Evolutionary conservation across 2,113 vertebrate species (phyloP).

Genomic region (Calidris pygmaea): DNA sequence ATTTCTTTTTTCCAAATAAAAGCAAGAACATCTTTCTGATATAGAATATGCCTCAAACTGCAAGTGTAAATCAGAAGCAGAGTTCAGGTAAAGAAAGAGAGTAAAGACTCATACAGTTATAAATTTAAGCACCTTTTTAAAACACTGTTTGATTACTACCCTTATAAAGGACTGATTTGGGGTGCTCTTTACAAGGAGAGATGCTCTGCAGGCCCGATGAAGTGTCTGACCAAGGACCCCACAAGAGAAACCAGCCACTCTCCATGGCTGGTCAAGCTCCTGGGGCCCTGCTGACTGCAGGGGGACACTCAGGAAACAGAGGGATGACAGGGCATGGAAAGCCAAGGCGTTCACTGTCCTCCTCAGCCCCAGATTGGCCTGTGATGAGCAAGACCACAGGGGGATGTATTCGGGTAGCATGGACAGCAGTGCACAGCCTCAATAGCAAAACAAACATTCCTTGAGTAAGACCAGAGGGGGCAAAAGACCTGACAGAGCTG

Average conservation of each 20-base stretch:
- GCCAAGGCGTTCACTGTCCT: not conserved
- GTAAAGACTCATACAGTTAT: not conserved
- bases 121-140: slow-evolving; percentile 48
- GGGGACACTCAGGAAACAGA: not conserved
- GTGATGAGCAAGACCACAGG: not conserved
- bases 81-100: slow-evolving; percentile 33
- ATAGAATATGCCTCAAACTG: slow-evolving; percentile 3
- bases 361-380: not conserved
- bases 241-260: not conserved
- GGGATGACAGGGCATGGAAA: not conserved
- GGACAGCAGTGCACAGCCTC: not conserved
- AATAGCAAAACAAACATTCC: not conserved
- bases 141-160: not conserved
- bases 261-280: fast-evolving
- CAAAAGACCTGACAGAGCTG: not conserved
- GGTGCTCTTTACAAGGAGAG: not conserved
- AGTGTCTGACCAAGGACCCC: fast-evolving
- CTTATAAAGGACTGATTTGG: slow-evolving; percentile 16
- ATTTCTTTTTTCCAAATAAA: not conserved
- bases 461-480: not conserved
- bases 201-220: not conserved
- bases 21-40: slow-evolving; percentile 23
- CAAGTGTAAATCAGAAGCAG: slow-evolving; percentile 53
- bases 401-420: not conserved
- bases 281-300: not conserved